A percentile compares a stretch with the other conserved stretches of the same genome.
phyloP scores from a whole-genome alignment of 2,113 vertebrate species.

The Triplophysa siluroides region DNA sequence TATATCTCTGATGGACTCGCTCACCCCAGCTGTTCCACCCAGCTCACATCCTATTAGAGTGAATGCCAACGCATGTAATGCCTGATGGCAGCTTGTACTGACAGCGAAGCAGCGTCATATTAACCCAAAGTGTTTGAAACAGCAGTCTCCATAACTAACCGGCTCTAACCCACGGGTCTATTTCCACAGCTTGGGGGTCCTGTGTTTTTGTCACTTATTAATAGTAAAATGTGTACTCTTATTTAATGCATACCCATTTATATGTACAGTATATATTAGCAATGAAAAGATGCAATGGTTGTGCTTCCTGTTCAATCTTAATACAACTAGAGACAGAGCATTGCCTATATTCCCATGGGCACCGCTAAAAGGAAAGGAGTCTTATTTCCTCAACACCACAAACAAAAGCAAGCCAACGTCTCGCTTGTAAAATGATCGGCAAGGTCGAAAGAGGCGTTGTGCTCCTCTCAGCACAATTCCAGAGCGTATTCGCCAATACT shows the following conservation, averaged over 20 bases:
- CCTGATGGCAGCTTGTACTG: background rate
- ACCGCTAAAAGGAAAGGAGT: slow-evolving; percentile 2
- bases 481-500: background rate
- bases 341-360: background rate
- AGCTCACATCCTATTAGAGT: slow-evolving; percentile 26
- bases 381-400: slow-evolving; percentile 21
- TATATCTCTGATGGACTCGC: slow-evolving; percentile 6
- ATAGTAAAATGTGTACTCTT: too few relatives aligned
- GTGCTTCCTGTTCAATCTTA: background rate
- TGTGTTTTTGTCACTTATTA: background rate
- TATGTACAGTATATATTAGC: too few relatives aligned
- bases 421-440: slow-evolving; percentile 8
- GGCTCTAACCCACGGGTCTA: background rate
- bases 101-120: background rate
- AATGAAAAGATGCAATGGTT: too few relatives aligned
- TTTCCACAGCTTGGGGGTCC: background rate
- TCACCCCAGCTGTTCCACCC: slow-evolving; percentile 14
- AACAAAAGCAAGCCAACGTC: background rate
- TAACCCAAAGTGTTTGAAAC: background rate
- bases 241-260: too few relatives aligned
- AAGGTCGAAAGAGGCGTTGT: background rate
- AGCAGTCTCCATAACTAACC: background rate
- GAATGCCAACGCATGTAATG: background rate
- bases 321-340: background rate
- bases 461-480: background rate